Percentiles rank a stretch among this genome's conserved stretches.
These are phyloP conservation scores for Argya squamiceps DNA, from an alignment of 2,797 vertebrate genomes.

Conservation along the genomic window DNA sequence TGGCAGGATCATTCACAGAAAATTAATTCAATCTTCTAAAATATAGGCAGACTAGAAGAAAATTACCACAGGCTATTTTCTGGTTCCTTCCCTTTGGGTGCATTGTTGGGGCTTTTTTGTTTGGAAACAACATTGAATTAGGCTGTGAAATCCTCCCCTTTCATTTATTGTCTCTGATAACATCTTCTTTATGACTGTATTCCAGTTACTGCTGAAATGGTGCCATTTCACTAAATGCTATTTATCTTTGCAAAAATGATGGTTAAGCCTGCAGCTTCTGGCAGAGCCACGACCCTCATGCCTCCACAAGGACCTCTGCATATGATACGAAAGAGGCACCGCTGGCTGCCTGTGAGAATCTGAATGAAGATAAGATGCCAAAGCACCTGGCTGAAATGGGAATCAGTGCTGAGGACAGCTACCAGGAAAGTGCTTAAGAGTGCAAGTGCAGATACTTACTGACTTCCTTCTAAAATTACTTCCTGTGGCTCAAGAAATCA, in stretches of 20 bases:
- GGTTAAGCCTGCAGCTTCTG: background rate
- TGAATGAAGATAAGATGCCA: background rate
- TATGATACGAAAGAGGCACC: background rate
- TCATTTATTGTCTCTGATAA: background rate
- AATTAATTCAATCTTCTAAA: background rate
- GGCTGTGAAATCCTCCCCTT: background rate
- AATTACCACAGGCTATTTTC: background rate
- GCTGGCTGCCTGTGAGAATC: background rate
- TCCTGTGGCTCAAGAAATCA: background rate
- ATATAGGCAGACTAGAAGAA: background rate
- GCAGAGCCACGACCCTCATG: fast-evolving
- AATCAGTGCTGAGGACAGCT: background rate
- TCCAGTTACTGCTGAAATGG: background rate
- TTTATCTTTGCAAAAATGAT: background rate
- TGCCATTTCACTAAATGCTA: background rate
- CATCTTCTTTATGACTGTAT: background rate
- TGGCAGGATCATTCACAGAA: background rate
- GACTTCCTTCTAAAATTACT: background rate
- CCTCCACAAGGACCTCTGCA: background rate
- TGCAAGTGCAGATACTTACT: background rate
- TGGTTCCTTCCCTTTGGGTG: background rate
- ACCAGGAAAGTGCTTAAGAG: background rate
- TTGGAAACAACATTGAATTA: background rate
- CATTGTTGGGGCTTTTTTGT: background rate
- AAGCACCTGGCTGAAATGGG: background rate